Percentiles rank a stretch among this genome's conserved stretches.
phyloP scores from a whole-genome alignment of 2,797 vertebrate species.

The Eidolon dupreanum region DNA sequence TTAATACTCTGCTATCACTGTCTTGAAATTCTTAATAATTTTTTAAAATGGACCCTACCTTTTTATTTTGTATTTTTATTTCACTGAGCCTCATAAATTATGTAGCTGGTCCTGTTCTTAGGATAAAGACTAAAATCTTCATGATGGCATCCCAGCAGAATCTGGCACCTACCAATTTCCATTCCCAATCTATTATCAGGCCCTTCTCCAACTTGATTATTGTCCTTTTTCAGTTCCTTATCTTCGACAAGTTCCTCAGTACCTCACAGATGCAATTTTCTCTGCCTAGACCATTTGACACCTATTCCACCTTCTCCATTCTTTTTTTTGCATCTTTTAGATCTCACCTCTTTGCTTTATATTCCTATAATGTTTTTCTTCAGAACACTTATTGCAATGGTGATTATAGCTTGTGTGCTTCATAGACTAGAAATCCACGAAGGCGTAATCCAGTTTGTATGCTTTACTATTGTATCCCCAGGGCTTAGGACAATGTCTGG shows the following conservation, averaged over 20 bases:
- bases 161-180: neutral
- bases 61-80: slow-evolving; percentile 21
- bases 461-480: neutral
- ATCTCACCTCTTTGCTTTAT: neutral
- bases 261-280: neutral
- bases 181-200: neutral
- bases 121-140: neutral
- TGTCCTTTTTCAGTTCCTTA: neutral
- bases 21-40: slow-evolving; percentile 10
- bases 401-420: neutral
- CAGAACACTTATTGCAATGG: neutral
- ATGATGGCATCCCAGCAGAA: neutral
- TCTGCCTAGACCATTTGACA: neutral
- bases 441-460: neutral
- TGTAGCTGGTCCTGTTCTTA: neutral
- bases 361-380: neutral
- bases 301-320: neutral
- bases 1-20: neutral
- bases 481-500: neutral
- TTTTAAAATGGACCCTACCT: neutral
- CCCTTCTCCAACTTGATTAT: neutral
- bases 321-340: neutral
- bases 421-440: neutral
- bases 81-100: neutral
- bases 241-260: neutral